phyloP scores from a whole-genome alignment of 2,797 vertebrate species.

The Sarcophilus harrisii region DNA sequence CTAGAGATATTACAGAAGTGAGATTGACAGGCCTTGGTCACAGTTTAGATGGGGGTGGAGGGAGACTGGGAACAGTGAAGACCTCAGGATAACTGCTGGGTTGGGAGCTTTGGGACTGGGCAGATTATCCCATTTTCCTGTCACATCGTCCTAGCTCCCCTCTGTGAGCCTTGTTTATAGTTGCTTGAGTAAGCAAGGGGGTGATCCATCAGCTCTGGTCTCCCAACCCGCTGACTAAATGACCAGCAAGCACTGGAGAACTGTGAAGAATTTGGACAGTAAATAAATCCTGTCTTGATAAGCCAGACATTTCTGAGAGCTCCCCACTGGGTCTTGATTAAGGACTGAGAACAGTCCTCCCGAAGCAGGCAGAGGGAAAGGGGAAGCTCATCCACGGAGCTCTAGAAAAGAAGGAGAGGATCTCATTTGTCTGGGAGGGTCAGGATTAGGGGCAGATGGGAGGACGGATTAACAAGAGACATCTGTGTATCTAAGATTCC shows the following conservation, averaged over 20 bases:
- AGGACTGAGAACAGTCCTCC: constrained; percentile 59
- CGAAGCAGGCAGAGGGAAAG: constrained; percentile 15
- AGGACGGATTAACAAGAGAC: background rate
- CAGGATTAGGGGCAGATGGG: constrained; percentile 14
- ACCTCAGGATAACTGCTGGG: background rate
- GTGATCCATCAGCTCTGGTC: constrained; percentile 79
- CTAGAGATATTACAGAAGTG: background rate
- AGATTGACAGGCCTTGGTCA: background rate
- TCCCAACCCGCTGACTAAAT: constrained; percentile 41
- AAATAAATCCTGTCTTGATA: constrained; percentile 77
- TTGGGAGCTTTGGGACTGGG: background rate
- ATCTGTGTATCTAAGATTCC: background rate
- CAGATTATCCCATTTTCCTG: background rate
- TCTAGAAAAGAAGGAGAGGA: constrained; percentile 29
- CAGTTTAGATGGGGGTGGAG: background rate
- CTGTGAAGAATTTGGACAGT: constrained; percentile 75
- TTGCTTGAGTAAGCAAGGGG: constrained; percentile 79
- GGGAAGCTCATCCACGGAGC: constrained; percentile 45
- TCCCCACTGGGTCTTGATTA: constrained; percentile 68
- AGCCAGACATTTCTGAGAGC: constrained; percentile 34
- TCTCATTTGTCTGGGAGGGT: background rate
- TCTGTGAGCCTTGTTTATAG: constrained; percentile 75
- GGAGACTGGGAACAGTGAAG: background rate
- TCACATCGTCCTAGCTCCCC: background rate
- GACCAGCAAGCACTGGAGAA: constrained; percentile 60